Evolutionary conservation across 1,140 invertebrate genomes (phyloP).

Genomic region (Aphelenchoides fujianensis): DNA sequence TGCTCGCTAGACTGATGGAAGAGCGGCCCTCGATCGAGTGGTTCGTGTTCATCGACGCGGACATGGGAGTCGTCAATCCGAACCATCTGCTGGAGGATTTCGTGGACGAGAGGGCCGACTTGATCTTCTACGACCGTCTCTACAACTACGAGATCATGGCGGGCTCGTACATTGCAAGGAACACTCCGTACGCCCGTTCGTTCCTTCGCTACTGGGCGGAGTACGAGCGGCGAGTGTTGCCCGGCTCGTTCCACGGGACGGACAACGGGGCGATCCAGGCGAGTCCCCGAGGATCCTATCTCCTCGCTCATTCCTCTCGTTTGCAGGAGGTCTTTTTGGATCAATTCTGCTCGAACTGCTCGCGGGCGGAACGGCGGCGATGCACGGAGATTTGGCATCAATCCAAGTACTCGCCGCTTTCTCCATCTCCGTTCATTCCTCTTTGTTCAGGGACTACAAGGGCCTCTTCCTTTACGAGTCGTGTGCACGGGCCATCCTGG

Average conservation of each 20-base stretch:
- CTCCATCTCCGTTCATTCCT: no score
- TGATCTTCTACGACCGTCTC: slow-evolving; percentile 47
- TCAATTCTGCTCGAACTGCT: slow-evolving; percentile 29
- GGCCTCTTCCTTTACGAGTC: slow-evolving; percentile 30
- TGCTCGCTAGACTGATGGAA: slow-evolving; percentile 31
- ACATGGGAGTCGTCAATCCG: slow-evolving; percentile 48
- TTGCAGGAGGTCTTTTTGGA: slow-evolving; percentile 49
- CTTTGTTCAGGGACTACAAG: slow-evolving; percentile 25
- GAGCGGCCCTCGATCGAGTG: slow-evolving; percentile 29
- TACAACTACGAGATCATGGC: slow-evolving; percentile 50
- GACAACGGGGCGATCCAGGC: slow-evolving; percentile 50
- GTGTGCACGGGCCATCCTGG: slow-evolving; percentile 42
- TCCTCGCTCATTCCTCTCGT: no score
- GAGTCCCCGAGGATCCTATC: no score
- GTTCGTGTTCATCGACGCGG: slow-evolving; percentile 45
- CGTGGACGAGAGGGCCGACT: slow-evolving; percentile 24
- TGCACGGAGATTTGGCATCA: slow-evolving; percentile 31
- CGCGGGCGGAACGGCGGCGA: background rate
- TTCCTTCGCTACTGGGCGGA: slow-evolving; percentile 40
- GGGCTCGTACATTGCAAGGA: slow-evolving; percentile 40
- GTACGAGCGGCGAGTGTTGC: slow-evolving; percentile 34
- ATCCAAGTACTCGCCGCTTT: no score
- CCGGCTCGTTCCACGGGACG: slow-evolving; percentile 48
- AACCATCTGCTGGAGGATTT: slow-evolving; percentile 48
- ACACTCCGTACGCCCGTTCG: slow-evolving; percentile 29